Evolutionary conservation across 2,797 vertebrate genomes (phyloP).

Genomic region (Melanotaenia trifasciata): DNA sequence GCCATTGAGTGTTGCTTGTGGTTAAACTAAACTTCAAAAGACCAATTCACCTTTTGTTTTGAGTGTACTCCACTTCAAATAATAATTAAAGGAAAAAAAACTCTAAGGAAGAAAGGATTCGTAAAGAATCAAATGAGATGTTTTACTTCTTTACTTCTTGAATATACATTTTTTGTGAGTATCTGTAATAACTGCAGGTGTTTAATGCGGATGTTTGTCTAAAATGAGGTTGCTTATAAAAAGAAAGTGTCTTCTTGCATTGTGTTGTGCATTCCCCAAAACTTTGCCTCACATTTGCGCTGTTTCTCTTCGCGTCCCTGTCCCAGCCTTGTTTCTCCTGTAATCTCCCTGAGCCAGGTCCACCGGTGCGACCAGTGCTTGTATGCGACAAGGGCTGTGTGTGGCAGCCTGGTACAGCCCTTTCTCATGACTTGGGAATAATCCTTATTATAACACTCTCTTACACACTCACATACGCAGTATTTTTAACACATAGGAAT

Average conservation of each 20-base stretch:
- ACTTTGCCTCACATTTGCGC: conserved; percentile 19
- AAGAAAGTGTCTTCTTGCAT: not conserved
- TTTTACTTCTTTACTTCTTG: not conserved
- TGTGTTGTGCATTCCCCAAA: not conserved
- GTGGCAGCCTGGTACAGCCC: conserved; percentile 88
- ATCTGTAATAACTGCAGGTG: not conserved
- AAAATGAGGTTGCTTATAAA: not conserved
- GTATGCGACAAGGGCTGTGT: conserved; percentile 84
- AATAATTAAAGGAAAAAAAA: not conserved
- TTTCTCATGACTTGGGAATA: conserved; percentile 87
- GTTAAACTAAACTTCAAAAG: conserved; percentile 24
- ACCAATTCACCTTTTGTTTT: conserved; percentile 8
- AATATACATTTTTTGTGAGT: not conserved
- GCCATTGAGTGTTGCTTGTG: conserved; percentile 33
- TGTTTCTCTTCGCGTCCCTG: conserved; percentile 32
- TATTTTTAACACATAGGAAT: conserved; percentile 46
- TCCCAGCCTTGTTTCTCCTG: conserved; percentile 64
- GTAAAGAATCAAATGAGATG: not conserved
- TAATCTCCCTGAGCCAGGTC: conserved; percentile 83
- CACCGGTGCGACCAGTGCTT: conserved; percentile 78
- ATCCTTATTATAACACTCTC: conserved; percentile 83
- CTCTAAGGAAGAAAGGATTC: not conserved
- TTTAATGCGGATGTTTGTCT: not conserved
- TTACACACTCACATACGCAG: conserved; percentile 60
- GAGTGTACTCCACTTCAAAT: not conserved